Evolutionary conservation across 2,113 vertebrate genomes (phyloP).

Genomic region (Cephalophus harveyi): DNA sequence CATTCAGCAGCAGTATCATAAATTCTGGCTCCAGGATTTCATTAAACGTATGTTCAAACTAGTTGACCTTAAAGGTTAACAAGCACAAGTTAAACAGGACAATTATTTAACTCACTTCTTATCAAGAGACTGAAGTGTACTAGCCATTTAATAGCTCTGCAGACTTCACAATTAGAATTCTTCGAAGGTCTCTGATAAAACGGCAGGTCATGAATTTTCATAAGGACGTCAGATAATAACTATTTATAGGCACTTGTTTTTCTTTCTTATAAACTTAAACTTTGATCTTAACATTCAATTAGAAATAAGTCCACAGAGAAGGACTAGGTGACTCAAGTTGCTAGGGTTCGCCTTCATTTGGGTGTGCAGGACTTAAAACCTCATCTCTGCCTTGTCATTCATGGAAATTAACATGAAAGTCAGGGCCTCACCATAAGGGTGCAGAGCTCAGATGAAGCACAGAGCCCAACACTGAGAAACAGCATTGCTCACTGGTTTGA

Average conservation of each 20-base stretch:
- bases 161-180: conserved; percentile 86
- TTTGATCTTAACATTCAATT: conserved; percentile 89
- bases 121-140: conserved; percentile 83
- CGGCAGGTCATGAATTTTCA: conserved; percentile 85
- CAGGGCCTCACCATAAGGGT: neutral
- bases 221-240: conserved; percentile 85
- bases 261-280: conserved; percentile 89
- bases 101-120: conserved; percentile 91
- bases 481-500: neutral
- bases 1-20: conserved; percentile 90
- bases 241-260: conserved; percentile 89
- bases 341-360: conserved; percentile 69
- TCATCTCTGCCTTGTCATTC: conserved; percentile 47
- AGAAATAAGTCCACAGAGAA: conserved; percentile 80
- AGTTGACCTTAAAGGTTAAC: conserved; percentile 93
- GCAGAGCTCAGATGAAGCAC: neutral
- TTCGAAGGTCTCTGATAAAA: conserved; percentile 82
- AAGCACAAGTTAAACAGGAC: conserved; percentile 91
- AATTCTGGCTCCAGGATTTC: conserved; percentile 90
- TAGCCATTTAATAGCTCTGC: conserved; percentile 82
- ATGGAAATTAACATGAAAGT: conserved; percentile 67
- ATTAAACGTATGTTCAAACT: conserved; percentile 93
- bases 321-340: conserved; percentile 76
- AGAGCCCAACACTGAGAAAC: neutral
- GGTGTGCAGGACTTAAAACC: conserved; percentile 69